Conservation (phyloP, 2,113 vertebrate genomes). For the Mastomys coucha region DNA sequence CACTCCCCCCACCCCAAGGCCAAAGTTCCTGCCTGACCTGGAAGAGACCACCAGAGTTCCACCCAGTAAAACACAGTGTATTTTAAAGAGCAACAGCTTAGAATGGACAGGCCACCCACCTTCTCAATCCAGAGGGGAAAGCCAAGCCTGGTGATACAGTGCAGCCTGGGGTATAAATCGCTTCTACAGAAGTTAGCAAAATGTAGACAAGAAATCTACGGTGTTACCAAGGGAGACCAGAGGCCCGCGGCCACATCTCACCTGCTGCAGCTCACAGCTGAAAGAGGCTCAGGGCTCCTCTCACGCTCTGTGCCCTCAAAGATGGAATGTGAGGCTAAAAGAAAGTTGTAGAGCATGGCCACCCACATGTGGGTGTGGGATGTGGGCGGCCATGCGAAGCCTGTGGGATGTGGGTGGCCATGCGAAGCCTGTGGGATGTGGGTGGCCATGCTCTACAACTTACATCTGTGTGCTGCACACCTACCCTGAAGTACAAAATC, state of each 20-base stretch:
- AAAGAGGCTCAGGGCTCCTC: background rate
- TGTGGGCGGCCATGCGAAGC: no score
- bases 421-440: no score
- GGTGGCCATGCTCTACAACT: background rate
- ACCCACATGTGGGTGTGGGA: no score
- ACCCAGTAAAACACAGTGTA: background rate
- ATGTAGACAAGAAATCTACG: conserved; percentile 61
- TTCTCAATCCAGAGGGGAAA: conserved; percentile 32
- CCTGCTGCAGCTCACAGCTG: conserved; percentile 51
- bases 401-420: no score
- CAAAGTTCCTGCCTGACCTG: background rate
- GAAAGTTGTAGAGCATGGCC: no score
- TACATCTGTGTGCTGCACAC: background rate
- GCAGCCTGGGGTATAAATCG: conserved; percentile 65
- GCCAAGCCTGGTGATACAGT: conserved; percentile 20
- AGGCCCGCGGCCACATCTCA: conserved; percentile 46
- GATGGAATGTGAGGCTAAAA: background rate
- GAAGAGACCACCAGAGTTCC: background rate
- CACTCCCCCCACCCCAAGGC: background rate
- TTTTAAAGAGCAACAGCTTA: background rate
- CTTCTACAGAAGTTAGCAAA: conserved; percentile 75
- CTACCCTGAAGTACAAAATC: background rate
- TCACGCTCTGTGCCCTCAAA: background rate
- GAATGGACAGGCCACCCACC: conserved; percentile 5
- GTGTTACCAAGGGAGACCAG: conserved; percentile 78